Base-by-base conservation (phyloP, 2,797 vertebrate species). In the Acestrorhynchus altus region DNA sequence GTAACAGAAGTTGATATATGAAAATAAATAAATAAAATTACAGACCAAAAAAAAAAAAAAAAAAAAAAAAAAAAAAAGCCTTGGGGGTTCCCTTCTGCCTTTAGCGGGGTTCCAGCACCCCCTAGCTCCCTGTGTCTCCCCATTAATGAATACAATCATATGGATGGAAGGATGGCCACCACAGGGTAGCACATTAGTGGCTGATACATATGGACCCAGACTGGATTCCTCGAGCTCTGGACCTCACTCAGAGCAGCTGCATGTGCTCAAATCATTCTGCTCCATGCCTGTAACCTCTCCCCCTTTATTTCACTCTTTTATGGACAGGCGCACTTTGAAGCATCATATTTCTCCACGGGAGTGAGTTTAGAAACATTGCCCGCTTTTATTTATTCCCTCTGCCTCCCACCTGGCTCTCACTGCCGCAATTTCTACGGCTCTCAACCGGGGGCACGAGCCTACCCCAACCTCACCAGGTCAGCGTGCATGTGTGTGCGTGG, bases 231-330 rank as follows among this genome's bases (percentile, higher is more conserved):
- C 35, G 35, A 57, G 22, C 63, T 42, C 59, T 74, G 60, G 26
- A 35, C 40, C 28, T 67, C 20, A 66, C 64, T 51, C 56, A 64
- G 76, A 68, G 84, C 90, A 91, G 91, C 89, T 92, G 87, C 88
- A 89, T 90, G 84, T 83, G 80, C 79, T 92, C 86, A 90, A 84
- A 85, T 84, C 78, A 66, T 85, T 82, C 64, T 71, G 83, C 87
- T 87, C 87, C 87, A 70, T 79, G 78, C 83, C 44, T 66, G 72
- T 84, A 88, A 87, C 89, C 82, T 88, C 85, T 87, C 81, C 74
- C 78, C 80, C 81, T 75, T 89, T 90, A 89, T 90, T 89, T 91
- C 88, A 89, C 83, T 84, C 68, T 86, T 90, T 90, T 89, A 91
- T 89, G 86, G 88, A 89, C 83, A 84, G n/a, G 76, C 67, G 81